A percentile compares a stretch with the other conserved stretches of the same genome.
Evolutionary conservation across 2,797 vertebrate species (phyloP).

Genomic region (Perodicticus potto): DNA sequence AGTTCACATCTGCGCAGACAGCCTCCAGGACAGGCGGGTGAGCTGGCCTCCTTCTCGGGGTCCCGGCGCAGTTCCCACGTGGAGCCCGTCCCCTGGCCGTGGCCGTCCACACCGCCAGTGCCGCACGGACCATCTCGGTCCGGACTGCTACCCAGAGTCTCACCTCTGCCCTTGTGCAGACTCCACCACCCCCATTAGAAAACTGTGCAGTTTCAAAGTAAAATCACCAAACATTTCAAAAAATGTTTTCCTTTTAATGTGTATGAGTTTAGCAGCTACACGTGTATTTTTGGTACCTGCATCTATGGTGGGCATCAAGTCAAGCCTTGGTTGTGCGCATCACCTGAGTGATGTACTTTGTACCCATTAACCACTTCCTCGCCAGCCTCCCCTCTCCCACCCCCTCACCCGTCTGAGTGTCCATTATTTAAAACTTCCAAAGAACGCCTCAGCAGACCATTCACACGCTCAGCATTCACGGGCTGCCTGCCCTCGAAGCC

Average conservation of each 20-base stretch:
- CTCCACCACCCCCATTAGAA: not conserved
- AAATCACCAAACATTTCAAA: not conserved
- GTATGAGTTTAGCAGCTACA: not conserved
- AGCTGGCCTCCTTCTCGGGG: not conserved
- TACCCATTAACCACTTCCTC: not conserved
- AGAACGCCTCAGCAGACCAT: not conserved
- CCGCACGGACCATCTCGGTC: not conserved
- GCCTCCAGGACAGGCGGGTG: not conserved
- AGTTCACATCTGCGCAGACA: not conserved
- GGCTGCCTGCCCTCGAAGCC: not conserved
- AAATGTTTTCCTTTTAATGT: not conserved
- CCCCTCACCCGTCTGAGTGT: not conserved
- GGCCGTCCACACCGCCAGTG: no score
- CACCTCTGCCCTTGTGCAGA: fast-evolving
- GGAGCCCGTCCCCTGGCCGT: fast-evolving
- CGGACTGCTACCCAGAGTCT: not conserved
- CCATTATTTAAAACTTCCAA: not conserved
- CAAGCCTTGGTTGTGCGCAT: not conserved
- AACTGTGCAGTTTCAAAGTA: not conserved
- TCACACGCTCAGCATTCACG: not conserved
- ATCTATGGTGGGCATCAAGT: not conserved
- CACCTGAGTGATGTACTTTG: not conserved
- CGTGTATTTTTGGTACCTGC: not conserved
- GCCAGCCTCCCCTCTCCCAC: not conserved
- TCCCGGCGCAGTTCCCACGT: fast-evolving